Percentiles rank a stretch among this genome's conserved stretches.
Evolutionary conservation across 2,888 invertebrate genomes (phyloP).

Genomic region (Patella pellucida): DNA sequence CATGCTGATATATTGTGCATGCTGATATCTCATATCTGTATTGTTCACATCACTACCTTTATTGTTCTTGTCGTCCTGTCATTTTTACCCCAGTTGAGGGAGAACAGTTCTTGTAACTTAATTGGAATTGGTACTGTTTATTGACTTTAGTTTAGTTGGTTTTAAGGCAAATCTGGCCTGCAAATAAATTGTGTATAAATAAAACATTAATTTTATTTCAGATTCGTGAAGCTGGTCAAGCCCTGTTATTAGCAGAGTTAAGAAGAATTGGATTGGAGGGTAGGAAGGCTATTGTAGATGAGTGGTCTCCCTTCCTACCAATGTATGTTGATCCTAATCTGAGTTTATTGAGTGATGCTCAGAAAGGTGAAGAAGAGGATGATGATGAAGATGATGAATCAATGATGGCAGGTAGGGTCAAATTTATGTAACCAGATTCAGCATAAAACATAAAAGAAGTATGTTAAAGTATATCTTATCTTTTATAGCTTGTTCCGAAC

Average conservation of each 20-base stretch:
- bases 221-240: conserved; percentile 95
- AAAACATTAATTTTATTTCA: conserved; percentile 49
- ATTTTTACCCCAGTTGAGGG: too few relatives aligned
- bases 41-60: too few relatives aligned
- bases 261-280: conserved; percentile 90
- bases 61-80: too few relatives aligned
- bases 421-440: too few relatives aligned
- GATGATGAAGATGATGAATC: conserved; percentile 55
- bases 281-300: conserved; percentile 90
- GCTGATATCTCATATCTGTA: too few relatives aligned
- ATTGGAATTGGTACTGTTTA: too few relatives aligned
- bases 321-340: conserved; percentile 74
- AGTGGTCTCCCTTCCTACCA: conserved; percentile 96
- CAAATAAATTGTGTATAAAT: not conserved
- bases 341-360: conserved; percentile 67
- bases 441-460: too few relatives aligned
- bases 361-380: conserved; percentile 43
- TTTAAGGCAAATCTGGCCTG: too few relatives aligned
- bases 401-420: conserved; percentile 42
- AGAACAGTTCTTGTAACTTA: too few relatives aligned
- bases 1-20: too few relatives aligned
- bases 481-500: not conserved
- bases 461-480: not conserved
- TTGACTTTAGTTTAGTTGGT: too few relatives aligned
- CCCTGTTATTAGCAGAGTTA: conserved; percentile 92